Base-by-base conservation (phyloP, 2,797 vertebrate species). In the Philypnodon macrostomus region DNA sequence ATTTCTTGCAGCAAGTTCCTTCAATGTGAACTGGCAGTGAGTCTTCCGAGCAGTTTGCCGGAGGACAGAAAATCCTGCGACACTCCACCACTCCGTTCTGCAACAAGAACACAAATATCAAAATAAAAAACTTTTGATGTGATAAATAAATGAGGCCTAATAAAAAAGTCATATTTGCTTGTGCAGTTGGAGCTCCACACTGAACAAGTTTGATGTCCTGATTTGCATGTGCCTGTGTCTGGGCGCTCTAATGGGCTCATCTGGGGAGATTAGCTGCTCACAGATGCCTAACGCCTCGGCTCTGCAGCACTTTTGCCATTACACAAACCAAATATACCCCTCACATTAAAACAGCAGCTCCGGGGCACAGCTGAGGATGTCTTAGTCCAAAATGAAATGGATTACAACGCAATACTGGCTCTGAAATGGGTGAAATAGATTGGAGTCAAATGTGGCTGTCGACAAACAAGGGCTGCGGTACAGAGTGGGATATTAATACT, bases 21-120 rank as follows among this genome's bases (percentile, higher is more conserved):
- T 89, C 75, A 1, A 94, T 58, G 0, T 93, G 93, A 10, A 96
- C 91, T 0, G 95, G 93, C 7, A 96, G 88, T 2, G 85, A 84
- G 48, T 94, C 93, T 0, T 91, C 85, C 0, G 94, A 92, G 49
- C 95, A 98, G 12, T 81, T 91, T 0, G 93, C 80, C 2, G 88
- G 89, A 1, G 93, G 89, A 59, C 95, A 98, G 51, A 93, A 89
- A 71, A 96, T 92, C 55, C 92, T 89, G 44, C 91, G 86, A 70
- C 95, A 98, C 40, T 96, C 94, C 63, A 96, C 91, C 2, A 82
- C 77, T 1, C 95, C 95, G 0, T 90, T 88, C 95, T 98, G 80
- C 9, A 53, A 48, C 47, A 29, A 41, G 52, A 51, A 1, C 4
- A 15, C 0, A 23, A 29, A 5, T 41, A 18, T 17, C 16, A 19